Conservation (phyloP, 2,888 invertebrate species). For the Apamea epomidion region DNA sequence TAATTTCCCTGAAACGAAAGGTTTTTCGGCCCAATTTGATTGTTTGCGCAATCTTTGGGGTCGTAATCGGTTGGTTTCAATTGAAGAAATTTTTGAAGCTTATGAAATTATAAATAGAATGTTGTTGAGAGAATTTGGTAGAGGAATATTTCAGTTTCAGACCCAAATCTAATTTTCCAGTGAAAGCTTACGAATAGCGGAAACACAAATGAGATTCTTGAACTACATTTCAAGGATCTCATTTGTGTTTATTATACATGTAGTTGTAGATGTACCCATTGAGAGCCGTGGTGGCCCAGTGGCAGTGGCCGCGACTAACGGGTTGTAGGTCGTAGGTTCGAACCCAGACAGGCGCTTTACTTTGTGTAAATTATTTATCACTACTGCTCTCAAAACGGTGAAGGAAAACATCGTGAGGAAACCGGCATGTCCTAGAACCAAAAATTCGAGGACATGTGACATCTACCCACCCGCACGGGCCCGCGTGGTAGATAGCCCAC, state of each 20-base stretch:
- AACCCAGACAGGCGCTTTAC: too few relatives aligned
- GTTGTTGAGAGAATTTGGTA: neutral
- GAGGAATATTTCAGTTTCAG: neutral
- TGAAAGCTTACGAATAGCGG: neutral
- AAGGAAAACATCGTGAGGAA: neutral
- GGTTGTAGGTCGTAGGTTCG: neutral
- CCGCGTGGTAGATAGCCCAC: neutral
- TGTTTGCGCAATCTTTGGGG: constrained; percentile 36
- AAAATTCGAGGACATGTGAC: neutral
- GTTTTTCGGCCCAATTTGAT: constrained; percentile 61
- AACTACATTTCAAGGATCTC: neutral
- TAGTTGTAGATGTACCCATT: neutral
- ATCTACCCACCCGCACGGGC: neutral
- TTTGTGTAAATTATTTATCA: too few relatives aligned
- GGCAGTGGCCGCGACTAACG: neutral
- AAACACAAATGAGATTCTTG: neutral
- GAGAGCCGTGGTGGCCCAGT: neutral
- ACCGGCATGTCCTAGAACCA: neutral
- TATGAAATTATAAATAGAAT: constrained; percentile 1
- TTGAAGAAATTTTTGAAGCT: constrained; percentile 5
- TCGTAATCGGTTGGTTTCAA: constrained; percentile 29
- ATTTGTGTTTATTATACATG: neutral
- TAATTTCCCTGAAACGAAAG: constrained; percentile 65
- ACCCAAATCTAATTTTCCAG: neutral
- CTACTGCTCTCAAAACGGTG: neutral